phyloP scores from a whole-genome alignment of 2,797 vertebrate genomes.

The Amblyopsis hoosieri region DNA sequence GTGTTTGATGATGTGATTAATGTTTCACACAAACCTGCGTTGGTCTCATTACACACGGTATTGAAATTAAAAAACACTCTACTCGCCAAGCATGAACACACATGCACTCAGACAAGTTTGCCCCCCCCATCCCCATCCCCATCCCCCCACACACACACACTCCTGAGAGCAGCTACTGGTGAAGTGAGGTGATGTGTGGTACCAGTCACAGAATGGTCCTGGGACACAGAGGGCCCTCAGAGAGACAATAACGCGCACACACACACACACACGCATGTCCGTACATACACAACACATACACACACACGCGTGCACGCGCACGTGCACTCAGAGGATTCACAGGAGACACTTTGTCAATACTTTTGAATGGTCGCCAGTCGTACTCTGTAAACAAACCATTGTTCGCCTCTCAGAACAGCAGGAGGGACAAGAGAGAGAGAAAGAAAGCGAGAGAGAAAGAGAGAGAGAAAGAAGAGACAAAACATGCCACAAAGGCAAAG shows the following conservation, averaged over 20 bases:
- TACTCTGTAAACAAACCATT: constrained; percentile 60
- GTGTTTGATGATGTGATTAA: too few relatives aligned
- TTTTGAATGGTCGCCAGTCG: constrained; percentile 57
- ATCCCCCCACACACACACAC: not conserved
- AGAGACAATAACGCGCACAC: constrained; percentile 8
- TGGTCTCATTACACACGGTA: too few relatives aligned
- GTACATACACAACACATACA: too few relatives aligned
- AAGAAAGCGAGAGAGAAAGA: not conserved
- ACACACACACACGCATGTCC: too few relatives aligned
- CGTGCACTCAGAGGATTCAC: constrained; percentile 1
- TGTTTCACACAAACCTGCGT: too few relatives aligned
- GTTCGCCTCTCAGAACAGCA: constrained; percentile 38
- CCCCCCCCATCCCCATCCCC: not conserved
- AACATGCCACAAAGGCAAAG: constrained; percentile 3
- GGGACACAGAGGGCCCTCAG: constrained; percentile 70
- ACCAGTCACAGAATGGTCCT: constrained; percentile 75
- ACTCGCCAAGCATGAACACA: constrained; percentile 1
- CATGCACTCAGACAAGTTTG: constrained; percentile 14
- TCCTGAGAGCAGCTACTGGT: constrained; percentile 52
- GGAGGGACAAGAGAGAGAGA: constrained; percentile 18
- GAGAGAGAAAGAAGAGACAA: constrained; percentile 16
- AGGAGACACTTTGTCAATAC: constrained; percentile 55
- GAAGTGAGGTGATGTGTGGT: constrained; percentile 57
- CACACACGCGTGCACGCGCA: too few relatives aligned
- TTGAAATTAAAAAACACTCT: not conserved